phyloP scores from a whole-genome alignment of 1,140 invertebrate species.

The Ectropis grisescens region DNA sequence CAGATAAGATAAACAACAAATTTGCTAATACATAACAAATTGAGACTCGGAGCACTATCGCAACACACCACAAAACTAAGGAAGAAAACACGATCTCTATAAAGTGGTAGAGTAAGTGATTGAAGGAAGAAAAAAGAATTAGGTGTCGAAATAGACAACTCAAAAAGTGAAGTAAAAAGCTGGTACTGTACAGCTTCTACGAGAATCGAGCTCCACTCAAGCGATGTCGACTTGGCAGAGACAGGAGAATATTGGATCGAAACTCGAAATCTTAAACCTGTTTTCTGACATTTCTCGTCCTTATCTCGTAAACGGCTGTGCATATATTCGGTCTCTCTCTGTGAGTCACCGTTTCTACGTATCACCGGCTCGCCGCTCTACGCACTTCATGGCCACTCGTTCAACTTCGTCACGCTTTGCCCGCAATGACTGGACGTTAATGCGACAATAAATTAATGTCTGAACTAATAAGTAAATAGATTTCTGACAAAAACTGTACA shows the following conservation, averaged over 20 bases:
- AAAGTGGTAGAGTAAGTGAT: too few species aligned
- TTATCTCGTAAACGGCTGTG: conserved; percentile 18
- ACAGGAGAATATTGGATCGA: conserved; percentile 66
- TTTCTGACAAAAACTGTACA: conserved; percentile 28
- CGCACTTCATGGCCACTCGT: conserved; percentile 66
- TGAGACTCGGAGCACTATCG: too few species aligned
- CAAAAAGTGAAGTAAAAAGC: conserved; percentile 17
- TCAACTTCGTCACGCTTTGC: conserved; percentile 61
- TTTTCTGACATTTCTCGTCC: conserved; percentile 41
- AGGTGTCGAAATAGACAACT: conserved; percentile 9
- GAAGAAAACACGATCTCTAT: too few species aligned
- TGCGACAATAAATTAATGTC: conserved; percentile 60
- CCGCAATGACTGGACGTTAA: conserved; percentile 51
- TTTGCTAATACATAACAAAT: conserved; percentile 32
- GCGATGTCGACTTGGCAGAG: conserved; percentile 50
- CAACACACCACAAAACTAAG: too few species aligned
- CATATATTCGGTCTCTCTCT: conserved; percentile 34
- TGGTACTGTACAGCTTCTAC: conserved; percentile 29
- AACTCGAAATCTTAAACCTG: conserved; percentile 67
- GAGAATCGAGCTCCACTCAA: conserved; percentile 38
- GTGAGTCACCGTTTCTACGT: conserved; percentile 64
- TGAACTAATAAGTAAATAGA: conserved; percentile 49
- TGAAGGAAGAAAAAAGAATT: too few species aligned
- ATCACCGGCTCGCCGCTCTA: conserved; percentile 51
- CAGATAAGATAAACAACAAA: conserved; percentile 41